A percentile compares a stretch with the other conserved stretches of the same genome.
Conservation (phyloP, 2,888 invertebrate genomes). For the Oligia strigilis region DNA sequence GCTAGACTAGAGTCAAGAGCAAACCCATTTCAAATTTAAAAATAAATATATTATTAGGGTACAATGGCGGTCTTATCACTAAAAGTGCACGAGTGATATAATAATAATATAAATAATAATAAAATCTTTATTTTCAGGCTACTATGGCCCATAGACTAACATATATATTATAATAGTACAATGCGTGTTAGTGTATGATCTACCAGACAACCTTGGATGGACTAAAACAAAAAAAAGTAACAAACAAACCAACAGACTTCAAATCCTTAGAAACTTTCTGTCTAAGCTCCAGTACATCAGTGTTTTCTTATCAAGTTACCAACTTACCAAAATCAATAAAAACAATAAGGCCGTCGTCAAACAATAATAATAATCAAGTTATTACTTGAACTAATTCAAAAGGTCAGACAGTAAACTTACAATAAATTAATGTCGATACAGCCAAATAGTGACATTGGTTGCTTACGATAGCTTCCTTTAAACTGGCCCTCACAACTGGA, state of each 20-base stretch:
- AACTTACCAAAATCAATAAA: not conserved
- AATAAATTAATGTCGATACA: not conserved
- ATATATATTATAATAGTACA: too few relatives aligned
- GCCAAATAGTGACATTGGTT: not conserved
- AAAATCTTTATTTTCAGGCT: too few relatives aligned
- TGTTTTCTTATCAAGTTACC: not conserved
- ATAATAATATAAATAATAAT: too few relatives aligned
- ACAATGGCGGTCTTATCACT: not conserved
- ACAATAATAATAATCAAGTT: not conserved
- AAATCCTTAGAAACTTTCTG: too few relatives aligned
- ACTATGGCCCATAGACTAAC: too few relatives aligned
- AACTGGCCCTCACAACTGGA: not conserved
- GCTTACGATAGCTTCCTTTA: not conserved
- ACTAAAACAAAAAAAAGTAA: not conserved
- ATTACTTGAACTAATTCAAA: not conserved
- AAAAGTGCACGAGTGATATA: not conserved
- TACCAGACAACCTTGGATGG: not conserved
- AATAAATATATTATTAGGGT: too few relatives aligned
- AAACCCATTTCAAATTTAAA: too few relatives aligned
- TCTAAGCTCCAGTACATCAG: not conserved
- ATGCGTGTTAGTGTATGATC: too few relatives aligned
- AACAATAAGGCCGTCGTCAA: not conserved
- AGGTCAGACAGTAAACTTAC: not conserved
- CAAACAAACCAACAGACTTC: too few relatives aligned
- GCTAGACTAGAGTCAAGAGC: too few relatives aligned